Evolutionary conservation across 1,140 invertebrate genomes (phyloP).

Genomic region (Drosophila persimilis): DNA sequence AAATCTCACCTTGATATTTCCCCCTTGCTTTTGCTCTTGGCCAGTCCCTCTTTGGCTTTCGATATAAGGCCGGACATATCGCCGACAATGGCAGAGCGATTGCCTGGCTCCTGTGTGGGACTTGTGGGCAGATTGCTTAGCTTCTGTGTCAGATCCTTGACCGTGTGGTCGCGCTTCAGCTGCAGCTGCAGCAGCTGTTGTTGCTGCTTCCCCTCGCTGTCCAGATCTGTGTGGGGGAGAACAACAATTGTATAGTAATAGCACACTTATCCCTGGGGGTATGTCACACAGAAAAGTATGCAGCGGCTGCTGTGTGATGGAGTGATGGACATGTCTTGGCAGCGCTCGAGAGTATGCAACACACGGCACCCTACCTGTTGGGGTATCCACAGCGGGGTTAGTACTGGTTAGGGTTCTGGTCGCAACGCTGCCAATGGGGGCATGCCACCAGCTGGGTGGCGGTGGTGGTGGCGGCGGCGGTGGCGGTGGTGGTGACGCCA

Average conservation of each 20-base stretch:
- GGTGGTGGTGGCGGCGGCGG: conserved; percentile 75
- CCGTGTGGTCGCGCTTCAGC: conserved; percentile 90
- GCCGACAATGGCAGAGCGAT: conserved; percentile 85
- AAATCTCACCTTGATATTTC: conserved; percentile 79
- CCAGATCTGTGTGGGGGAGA: conserved; percentile 57
- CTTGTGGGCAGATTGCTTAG: conserved; percentile 88
- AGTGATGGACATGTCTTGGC: conserved; percentile 2
- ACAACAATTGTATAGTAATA: neutral
- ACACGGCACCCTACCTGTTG: conserved; percentile 39
- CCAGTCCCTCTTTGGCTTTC: conserved; percentile 95
- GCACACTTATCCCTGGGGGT: neutral
- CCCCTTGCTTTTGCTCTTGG: conserved; percentile 91
- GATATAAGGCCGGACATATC: conserved; percentile 95
- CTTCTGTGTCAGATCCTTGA: conserved; percentile 94
- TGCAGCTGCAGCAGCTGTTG: conserved; percentile 60
- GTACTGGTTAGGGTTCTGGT: conserved; percentile 59
- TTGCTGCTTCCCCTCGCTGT: conserved; percentile 73
- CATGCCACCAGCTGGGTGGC: conserved; percentile 70
- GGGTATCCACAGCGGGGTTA: conserved; percentile 44
- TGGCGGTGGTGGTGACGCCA: conserved; percentile 48
- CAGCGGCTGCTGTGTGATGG: conserved; percentile 34
- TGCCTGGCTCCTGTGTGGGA: conserved; percentile 83
- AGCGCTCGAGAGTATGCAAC: conserved; percentile 47
- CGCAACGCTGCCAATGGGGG: conserved; percentile 46
- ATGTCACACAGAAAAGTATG: conserved; percentile 50